phyloP scores from a whole-genome alignment of 2,888 invertebrate genomes.

The Clostera curtula region DNA sequence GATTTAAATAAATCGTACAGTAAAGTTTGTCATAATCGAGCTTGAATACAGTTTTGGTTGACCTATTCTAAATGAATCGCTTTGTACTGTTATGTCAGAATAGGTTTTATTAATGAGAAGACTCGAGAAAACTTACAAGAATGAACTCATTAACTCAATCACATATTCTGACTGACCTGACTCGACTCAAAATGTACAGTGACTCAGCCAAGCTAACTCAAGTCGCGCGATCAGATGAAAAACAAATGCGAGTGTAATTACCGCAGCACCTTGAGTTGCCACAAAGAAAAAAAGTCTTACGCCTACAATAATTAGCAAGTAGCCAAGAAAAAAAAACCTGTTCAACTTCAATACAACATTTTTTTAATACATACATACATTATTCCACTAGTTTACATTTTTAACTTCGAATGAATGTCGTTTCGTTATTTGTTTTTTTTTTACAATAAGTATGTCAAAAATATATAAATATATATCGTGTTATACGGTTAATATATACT shows the following conservation, averaged over 20 bases:
- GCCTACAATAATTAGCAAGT: constrained; percentile 17
- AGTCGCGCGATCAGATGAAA: constrained; percentile 2
- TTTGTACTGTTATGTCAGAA: no score
- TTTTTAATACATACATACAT: constrained; percentile 10
- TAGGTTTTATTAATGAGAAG: no score
- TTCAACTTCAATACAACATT: constrained; percentile 23
- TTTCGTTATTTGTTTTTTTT: constrained; percentile 13
- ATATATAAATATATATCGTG: constrained; percentile 27
- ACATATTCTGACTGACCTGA: constrained; percentile 11
- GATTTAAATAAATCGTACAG: no score
- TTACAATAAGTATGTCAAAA: constrained; percentile 23
- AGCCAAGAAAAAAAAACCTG: constrained; percentile 14
- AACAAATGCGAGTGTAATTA: constrained; percentile 26
- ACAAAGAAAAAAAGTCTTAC: constrained; percentile 26
- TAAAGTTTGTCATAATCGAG: no score
- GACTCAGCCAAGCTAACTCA: constrained; percentile 10
- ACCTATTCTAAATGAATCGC: no score
- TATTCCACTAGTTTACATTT: not conserved
- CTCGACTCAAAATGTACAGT: constrained; percentile 5
- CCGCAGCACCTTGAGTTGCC: constrained; percentile 26
- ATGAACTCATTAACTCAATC: not conserved
- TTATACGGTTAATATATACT: constrained; percentile 27
- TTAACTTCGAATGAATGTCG: constrained; percentile 13
- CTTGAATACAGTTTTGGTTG: no score
- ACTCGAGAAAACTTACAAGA: no score